These are phyloP conservation scores for Erebia epiphron DNA, from an alignment of 2,888 invertebrate genomes.

Conservation along the genomic window DNA sequence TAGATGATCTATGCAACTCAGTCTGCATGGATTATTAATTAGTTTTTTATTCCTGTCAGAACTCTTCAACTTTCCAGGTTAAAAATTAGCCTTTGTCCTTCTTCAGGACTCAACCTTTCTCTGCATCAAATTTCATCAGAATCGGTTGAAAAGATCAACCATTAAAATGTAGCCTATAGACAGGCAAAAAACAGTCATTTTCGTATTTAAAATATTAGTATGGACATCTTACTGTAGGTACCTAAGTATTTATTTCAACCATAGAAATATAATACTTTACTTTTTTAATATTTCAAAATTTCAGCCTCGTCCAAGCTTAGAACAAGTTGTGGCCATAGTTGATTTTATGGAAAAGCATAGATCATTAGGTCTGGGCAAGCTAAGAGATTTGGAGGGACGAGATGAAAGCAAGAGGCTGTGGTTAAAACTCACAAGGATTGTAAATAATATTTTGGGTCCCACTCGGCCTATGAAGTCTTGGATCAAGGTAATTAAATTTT, in stretches of 20 bases:
- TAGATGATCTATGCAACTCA: too few relatives aligned
- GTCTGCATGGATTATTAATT: too few relatives aligned
- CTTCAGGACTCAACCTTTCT: too few relatives aligned
- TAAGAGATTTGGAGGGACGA: conserved; percentile 70
- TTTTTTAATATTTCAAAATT: conserved; percentile 21
- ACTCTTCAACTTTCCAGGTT: too few relatives aligned
- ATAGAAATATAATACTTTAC: neutral
- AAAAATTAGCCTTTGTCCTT: too few relatives aligned
- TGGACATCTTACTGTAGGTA: neutral
- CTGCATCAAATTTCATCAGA: too few relatives aligned
- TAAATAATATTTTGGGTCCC: conserved; percentile 68
- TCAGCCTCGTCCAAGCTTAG: conserved; percentile 71
- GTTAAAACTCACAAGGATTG: conserved; percentile 64
- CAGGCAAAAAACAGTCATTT: too few relatives aligned
- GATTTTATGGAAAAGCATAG: conserved; percentile 76
- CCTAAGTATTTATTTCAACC: too few relatives aligned
- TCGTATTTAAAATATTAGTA: too few relatives aligned
- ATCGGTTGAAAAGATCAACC: too few relatives aligned
- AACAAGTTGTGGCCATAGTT: conserved; percentile 73
- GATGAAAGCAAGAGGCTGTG: conserved; percentile 73
- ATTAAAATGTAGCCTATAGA: too few relatives aligned
- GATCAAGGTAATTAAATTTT: conserved; percentile 64
- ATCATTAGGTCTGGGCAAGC: conserved; percentile 61
- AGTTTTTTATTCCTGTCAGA: too few relatives aligned
- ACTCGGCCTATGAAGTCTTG: conserved; percentile 75